Conservation (phyloP, 2,113 vertebrate genomes). For the Formicarius rufipectus region DNA sequence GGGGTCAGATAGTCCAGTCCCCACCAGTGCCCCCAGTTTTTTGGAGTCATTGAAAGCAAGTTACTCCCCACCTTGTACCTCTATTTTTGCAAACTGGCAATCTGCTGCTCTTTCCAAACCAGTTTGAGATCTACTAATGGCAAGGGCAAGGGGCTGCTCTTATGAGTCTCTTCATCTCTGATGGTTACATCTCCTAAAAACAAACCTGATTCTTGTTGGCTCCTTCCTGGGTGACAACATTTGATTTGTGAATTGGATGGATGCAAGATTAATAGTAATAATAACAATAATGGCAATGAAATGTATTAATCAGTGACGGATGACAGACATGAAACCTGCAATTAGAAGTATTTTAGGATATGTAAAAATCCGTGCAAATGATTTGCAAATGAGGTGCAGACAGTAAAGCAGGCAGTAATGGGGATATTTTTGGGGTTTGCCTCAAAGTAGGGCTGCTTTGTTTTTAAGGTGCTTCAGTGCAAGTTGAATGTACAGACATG, state of each 20-base stretch:
- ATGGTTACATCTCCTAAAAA: background rate
- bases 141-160: background rate
- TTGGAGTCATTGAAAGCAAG: fast-evolving
- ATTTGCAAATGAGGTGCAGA: background rate
- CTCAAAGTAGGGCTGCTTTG: background rate
- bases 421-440: background rate
- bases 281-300: background rate
- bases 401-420: background rate
- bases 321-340: background rate
- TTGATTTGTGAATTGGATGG: background rate
- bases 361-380: background rate
- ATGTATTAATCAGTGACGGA: background rate
- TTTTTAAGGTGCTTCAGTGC: background rate
- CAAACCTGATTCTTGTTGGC: background rate
- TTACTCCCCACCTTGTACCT: fast-evolving
- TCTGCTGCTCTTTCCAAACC: background rate
- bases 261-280: background rate
- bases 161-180: fast-evolving
- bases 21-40: background rate
- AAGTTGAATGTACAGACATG: background rate
- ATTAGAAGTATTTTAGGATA: constrained; percentile 2
- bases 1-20: fast-evolving
- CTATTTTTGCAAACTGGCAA: background rate
- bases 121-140: fast-evolving
- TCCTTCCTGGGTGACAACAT: background rate